A percentile compares a stretch with the other conserved stretches of the same genome.
phyloP scores from a whole-genome alignment of 2,888 invertebrate species.

The Drosophila anceps region DNA sequence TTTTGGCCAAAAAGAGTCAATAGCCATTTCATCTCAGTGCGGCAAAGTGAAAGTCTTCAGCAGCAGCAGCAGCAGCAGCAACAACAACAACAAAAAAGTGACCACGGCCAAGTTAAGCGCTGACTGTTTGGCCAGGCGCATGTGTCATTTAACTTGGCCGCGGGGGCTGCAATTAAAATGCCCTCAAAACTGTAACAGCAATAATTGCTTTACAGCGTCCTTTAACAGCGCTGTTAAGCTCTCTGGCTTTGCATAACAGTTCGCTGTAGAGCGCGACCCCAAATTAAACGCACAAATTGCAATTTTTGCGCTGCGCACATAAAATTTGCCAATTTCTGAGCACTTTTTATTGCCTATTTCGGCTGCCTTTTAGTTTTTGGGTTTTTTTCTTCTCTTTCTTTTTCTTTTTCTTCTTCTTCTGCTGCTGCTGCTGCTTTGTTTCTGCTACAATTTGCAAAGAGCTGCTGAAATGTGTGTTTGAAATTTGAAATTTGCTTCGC shows the following conservation, averaged over 20 bases:
- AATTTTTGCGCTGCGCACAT: conserved; percentile 54
- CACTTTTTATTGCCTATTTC: conserved; percentile 48
- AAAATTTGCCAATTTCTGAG: conserved; percentile 68
- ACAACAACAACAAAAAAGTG: conserved; percentile 39
- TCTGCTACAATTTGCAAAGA: conserved; percentile 27
- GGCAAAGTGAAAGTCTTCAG: conserved; percentile 70
- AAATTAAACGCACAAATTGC: conserved; percentile 69
- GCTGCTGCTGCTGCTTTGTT: conserved; percentile 3
- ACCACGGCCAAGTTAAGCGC: conserved; percentile 39
- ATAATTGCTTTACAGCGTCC: conserved; percentile 32
- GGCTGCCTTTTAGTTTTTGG: conserved; percentile 48
- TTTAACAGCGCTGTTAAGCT: conserved; percentile 32
- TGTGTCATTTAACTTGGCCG: conserved; percentile 74
- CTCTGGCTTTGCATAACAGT: conserved; percentile 32
- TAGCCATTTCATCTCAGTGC: conserved; percentile 71
- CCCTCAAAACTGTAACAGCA: conserved; percentile 67
- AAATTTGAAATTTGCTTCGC: conserved; percentile 57
- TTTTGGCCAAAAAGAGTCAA: conserved; percentile 72
- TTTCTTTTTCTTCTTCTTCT: background rate
- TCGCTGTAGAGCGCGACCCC: conserved; percentile 54
- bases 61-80: conserved; percentile 18
- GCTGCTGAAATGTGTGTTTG: conserved; percentile 58
- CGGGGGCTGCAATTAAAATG: conserved; percentile 75
- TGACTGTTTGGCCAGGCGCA: conserved; percentile 47
- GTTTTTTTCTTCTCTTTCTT: too few relatives aligned